These are phyloP conservation scores for Phrynocephalus versicolor DNA, from an alignment of 2,113 vertebrate genomes.

Conservation along the genomic window DNA sequence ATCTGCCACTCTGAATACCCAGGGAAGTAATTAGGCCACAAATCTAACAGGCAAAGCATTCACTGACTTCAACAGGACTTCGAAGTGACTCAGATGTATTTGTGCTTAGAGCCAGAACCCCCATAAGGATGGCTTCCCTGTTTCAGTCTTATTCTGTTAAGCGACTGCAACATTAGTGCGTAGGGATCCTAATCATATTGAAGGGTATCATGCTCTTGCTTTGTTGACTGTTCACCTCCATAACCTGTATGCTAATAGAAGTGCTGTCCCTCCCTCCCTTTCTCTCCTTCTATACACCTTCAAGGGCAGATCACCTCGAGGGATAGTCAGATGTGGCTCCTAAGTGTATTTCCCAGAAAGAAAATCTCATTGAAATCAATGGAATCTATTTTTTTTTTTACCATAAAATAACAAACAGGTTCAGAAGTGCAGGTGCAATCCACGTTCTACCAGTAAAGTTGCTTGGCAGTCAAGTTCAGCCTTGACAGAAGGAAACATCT, in stretches of 20 bases:
- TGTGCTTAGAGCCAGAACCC: neutral
- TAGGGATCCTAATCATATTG: neutral
- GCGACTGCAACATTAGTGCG: fast-evolving
- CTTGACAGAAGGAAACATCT: neutral
- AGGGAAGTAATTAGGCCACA: neutral
- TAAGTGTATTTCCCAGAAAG: neutral
- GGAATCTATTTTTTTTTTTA: neutral
- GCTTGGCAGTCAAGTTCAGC: too few species aligned
- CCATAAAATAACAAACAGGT: neutral
- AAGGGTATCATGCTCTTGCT: neutral
- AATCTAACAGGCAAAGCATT: neutral
- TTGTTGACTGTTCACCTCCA: constrained; percentile 30
- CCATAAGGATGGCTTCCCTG: constrained; percentile 16
- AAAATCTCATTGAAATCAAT: neutral
- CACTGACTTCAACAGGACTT: neutral
- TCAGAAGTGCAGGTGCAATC: neutral
- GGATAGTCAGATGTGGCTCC: neutral
- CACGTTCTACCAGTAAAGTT: neutral
- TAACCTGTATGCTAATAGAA: constrained; percentile 5
- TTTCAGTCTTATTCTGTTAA: fast-evolving
- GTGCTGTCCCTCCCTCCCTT: neutral
- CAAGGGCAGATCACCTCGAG: constrained; percentile 23
- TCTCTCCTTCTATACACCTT: neutral
- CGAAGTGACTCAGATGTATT: neutral
- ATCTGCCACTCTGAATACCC: neutral